phyloP scores from a whole-genome alignment of 2,797 vertebrate species.

The Pygocentrus nattereri region DNA sequence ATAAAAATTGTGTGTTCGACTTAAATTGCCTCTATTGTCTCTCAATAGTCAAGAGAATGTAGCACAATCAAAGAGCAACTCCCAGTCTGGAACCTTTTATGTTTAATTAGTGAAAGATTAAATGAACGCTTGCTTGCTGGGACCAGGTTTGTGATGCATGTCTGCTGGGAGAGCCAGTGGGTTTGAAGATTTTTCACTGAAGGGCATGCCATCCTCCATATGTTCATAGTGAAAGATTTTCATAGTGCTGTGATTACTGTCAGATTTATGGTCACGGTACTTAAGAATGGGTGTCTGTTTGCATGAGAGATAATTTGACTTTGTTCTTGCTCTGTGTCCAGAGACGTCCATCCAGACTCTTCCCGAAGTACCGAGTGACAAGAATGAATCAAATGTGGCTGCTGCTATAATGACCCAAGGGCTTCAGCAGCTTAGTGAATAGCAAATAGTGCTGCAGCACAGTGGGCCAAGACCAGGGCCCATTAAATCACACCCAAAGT shows the following conservation, averaged over 20 bases:
- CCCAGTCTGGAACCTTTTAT: neutral
- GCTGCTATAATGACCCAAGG: neutral
- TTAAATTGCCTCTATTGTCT: slow-evolving; percentile 5
- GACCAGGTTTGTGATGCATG: neutral
- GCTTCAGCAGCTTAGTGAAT: neutral
- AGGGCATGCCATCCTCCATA: neutral
- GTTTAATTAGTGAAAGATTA: slow-evolving; percentile 17
- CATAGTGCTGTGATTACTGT: neutral
- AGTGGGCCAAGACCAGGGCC: slow-evolving; percentile 5
- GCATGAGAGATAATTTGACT: neutral
- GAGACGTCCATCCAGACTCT: neutral
- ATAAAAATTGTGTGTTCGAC: neutral
- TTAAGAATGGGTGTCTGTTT: neutral
- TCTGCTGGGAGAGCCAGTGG: neutral
- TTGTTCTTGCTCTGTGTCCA: neutral
- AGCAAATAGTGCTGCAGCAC: neutral
- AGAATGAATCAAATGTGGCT: neutral
- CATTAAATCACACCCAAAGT: slow-evolving; percentile 46
- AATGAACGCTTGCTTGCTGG: slow-evolving; percentile 8
- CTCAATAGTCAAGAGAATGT: neutral
- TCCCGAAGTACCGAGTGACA: neutral
- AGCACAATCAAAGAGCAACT: neutral
- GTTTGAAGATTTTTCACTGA: neutral
- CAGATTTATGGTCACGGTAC: neutral
- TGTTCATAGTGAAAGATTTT: neutral